A percentile compares a stretch with the other conserved stretches of the same genome.
Conservation (phyloP, 2,113 vertebrate species). For the Tautogolabrus adspersus region DNA sequence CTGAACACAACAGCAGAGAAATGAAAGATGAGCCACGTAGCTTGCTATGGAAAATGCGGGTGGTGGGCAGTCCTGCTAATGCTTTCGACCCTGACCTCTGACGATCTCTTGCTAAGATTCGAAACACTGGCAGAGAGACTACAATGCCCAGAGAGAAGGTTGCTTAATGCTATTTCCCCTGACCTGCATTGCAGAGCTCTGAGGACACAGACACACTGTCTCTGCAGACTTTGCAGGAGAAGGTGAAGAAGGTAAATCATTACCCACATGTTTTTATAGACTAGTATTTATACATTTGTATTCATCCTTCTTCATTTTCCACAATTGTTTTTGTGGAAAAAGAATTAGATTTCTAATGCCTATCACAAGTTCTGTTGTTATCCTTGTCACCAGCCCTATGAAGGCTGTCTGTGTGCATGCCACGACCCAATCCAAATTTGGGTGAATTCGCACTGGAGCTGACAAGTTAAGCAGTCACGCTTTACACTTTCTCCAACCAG, state of each 20-base stretch:
- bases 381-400: slow-evolving; percentile 4
- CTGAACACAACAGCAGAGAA: slow-evolving; percentile 42
- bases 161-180: slow-evolving; percentile 11
- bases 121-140: slow-evolving; percentile 36
- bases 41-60: slow-evolving; percentile 72
- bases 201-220: slow-evolving; percentile 31
- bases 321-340: not conserved
- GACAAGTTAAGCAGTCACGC: slow-evolving; percentile 34
- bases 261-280: not conserved
- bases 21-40: slow-evolving; percentile 74
- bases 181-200: slow-evolving; percentile 31
- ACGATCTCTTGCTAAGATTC: slow-evolving; percentile 53
- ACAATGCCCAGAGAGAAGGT: slow-evolving; percentile 24
- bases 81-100: slow-evolving; percentile 75
- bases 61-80: slow-evolving; percentile 60
- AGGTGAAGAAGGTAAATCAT: not conserved
- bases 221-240: slow-evolving; percentile 11
- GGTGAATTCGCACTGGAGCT: slow-evolving; percentile 39
- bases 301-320: not conserved
- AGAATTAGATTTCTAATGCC: not conserved
- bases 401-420: slow-evolving; percentile 26
- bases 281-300: not conserved
- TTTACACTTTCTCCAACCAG: slow-evolving; percentile 54
- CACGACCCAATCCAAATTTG: slow-evolving; percentile 36
- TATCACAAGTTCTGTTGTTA: not conserved